Conservation (phyloP, 2,113 vertebrate species). For the Philantomba maxwellii region DNA sequence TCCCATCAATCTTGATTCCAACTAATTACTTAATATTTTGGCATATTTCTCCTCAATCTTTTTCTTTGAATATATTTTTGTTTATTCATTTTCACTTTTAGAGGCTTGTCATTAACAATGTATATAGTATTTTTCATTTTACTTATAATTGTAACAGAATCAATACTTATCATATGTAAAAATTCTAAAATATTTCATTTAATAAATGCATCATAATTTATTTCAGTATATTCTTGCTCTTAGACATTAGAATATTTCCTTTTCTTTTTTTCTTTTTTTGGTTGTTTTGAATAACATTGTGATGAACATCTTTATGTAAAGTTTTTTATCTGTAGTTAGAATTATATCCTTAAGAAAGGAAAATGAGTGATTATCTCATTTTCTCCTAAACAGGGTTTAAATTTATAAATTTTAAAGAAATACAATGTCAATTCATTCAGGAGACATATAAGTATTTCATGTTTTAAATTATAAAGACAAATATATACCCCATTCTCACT, state of each 20-base stretch:
- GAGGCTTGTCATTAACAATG: neutral
- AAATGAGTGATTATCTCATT: neutral
- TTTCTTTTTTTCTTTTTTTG: neutral
- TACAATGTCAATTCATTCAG: neutral
- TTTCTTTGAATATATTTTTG: neutral
- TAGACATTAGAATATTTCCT: neutral
- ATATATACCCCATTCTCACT: neutral
- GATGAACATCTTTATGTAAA: neutral
- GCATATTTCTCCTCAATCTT: neutral
- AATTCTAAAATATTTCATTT: neutral
- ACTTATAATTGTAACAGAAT: neutral
- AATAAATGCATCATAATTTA: neutral
- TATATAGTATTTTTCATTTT: neutral
- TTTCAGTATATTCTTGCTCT: neutral
- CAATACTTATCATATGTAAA: neutral
- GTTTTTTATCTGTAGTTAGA: neutral
- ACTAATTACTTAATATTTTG: neutral
- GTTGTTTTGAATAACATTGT: neutral
- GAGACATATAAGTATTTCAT: neutral
- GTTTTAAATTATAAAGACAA: neutral
- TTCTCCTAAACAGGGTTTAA: neutral
- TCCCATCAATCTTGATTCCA: neutral
- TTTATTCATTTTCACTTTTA: neutral
- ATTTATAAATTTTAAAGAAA: slow-evolving; percentile 12
- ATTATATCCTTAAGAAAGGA: neutral